Evolutionary conservation across 2,888 invertebrate species (phyloP).

Genomic region (Monochamus alternatus): DNA sequence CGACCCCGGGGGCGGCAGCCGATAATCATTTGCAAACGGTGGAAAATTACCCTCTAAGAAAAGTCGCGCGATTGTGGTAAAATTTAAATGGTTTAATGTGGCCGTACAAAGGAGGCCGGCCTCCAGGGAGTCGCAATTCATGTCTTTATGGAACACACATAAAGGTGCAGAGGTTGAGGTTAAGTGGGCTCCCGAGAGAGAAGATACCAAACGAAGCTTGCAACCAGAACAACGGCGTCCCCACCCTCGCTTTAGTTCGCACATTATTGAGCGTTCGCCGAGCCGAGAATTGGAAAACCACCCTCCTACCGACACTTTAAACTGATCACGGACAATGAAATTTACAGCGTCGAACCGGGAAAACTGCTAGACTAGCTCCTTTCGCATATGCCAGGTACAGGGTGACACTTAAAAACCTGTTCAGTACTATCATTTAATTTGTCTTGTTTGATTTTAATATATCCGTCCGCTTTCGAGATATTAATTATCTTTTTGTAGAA

Average conservation of each 20-base stretch:
- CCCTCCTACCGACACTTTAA: conserved; percentile 70
- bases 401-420: conserved; percentile 1
- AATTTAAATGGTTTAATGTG: conserved; percentile 35
- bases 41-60: conserved; percentile 18
- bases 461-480: too few species aligned
- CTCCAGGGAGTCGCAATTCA: conserved; percentile 44
- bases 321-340: conserved; percentile 70
- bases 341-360: conserved; percentile 58
- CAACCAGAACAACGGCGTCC: conserved; percentile 69
- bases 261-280: conserved; percentile 77
- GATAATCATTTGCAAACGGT: conserved; percentile 24
- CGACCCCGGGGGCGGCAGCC: neutral
- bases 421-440: too few species aligned
- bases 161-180: conserved; percentile 59
- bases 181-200: conserved; percentile 68
- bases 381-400: conserved; percentile 16
- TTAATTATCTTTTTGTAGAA: too few species aligned
- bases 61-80: conserved; percentile 24
- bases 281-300: conserved; percentile 75
- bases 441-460: too few species aligned
- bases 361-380: conserved; percentile 38
- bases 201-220: conserved; percentile 70
- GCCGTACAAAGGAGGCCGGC: conserved; percentile 39
- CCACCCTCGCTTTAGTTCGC: conserved; percentile 75
- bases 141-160: conserved; percentile 47